Conservation (phyloP, 2,113 vertebrate species). For the Mus musculus region GRCm39 chr4:151635501-151636000, state of each 20-base stretch:
- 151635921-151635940: neutral
- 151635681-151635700: neutral
- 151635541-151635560: neutral
- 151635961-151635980: neutral
- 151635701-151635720: neutral
- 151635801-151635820: neutral
- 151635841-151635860: neutral
- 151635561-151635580: neutral
- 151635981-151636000: neutral
- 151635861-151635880: neutral
- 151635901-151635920: fast-evolving
- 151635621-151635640: neutral
- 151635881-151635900: neutral
- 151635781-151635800: neutral
- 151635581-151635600: too few species aligned
- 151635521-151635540: neutral
- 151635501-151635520: too few species aligned
- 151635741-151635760: neutral
- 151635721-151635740: neutral
- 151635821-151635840: neutral
- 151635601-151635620: neutral
- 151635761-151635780: neutral
- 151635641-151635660: neutral
- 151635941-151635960: neutral
- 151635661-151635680: neutral